Evolutionary conservation across 2,888 invertebrate species (phyloP).

Genomic region (Cephus rjabovi): DNA sequence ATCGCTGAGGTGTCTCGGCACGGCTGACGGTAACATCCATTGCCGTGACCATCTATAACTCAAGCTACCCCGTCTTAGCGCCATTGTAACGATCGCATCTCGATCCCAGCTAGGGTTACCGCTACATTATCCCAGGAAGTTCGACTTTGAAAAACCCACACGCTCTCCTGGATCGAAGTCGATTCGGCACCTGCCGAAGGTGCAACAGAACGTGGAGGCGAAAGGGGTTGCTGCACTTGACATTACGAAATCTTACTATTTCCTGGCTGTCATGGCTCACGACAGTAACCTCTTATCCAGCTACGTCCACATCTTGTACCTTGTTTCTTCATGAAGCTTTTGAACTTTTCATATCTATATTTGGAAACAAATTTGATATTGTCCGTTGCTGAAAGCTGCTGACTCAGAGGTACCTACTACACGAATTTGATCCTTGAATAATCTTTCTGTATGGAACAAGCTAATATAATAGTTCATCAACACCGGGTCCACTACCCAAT

Average conservation of each 20-base stretch:
- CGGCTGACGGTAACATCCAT: slow-evolving; percentile 51
- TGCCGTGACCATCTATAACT: slow-evolving; percentile 45
- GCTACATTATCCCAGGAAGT: slow-evolving; percentile 29
- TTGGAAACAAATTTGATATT: too few relatives aligned
- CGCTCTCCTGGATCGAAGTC: slow-evolving; percentile 13
- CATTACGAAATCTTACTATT: background rate
- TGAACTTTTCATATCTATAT: too few relatives aligned
- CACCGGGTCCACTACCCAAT: slow-evolving; percentile 21
- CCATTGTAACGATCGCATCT: slow-evolving; percentile 5
- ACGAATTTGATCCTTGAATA: background rate
- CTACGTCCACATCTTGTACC: slow-evolving; percentile 7
- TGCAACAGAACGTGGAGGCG: background rate
- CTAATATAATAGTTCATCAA: slow-evolving; percentile 17
- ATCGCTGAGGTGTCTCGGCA: slow-evolving; percentile 53
- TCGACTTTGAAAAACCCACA: slow-evolving; percentile 1
- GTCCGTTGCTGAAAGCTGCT: background rate
- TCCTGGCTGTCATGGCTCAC: background rate
- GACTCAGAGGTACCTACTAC: background rate
- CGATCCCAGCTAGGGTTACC: slow-evolving; percentile 25
- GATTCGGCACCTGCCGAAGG: slow-evolving; percentile 1
- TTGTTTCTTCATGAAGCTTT: too few relatives aligned
- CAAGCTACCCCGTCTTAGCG: slow-evolving; percentile 16
- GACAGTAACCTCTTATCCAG: background rate
- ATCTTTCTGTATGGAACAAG: background rate
- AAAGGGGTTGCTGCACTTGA: background rate